phyloP scores from a whole-genome alignment of 1,140 invertebrate species.

The Oscheius sp. region DNA sequence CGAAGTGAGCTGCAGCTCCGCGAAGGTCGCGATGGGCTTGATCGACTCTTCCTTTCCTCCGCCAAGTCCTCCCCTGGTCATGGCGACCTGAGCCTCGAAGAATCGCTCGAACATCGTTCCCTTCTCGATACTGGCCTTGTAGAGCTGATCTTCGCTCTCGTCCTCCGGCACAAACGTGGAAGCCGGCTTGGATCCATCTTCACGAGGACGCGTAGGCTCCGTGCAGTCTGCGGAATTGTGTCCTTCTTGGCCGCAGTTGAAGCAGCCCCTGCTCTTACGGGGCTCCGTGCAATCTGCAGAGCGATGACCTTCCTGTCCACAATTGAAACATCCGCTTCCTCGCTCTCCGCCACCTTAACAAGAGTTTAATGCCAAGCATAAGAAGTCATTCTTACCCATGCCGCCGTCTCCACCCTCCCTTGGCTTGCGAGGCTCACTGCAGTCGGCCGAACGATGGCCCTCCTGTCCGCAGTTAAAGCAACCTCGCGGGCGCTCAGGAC shows the following conservation, averaged over 20 bases:
- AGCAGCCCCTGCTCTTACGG: slow-evolving; percentile 15
- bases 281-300: neutral
- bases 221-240: slow-evolving; percentile 25
- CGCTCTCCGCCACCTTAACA: neutral
- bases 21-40: slow-evolving; percentile 2
- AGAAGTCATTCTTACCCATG: no score
- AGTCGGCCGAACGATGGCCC: slow-evolving; percentile 23
- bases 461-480: slow-evolving; percentile 32
- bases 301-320: neutral
- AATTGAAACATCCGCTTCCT: neutral
- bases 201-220: slow-evolving; percentile 9
- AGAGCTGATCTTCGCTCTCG: slow-evolving; percentile 68
- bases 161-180: slow-evolving; percentile 72
- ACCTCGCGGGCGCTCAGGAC: neutral
- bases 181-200: slow-evolving; percentile 14
- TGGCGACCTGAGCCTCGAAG: slow-evolving; percentile 71
- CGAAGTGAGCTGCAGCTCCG: neutral
- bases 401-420: slow-evolving; percentile 14
- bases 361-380: no score
- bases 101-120: slow-evolving; percentile 68
- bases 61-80: slow-evolving; percentile 19
- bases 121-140: slow-evolving; percentile 73
- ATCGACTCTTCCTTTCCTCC: neutral
- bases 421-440: slow-evolving; percentile 24
- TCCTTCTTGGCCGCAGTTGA: slow-evolving; percentile 30